Conservation (phyloP, 2,888 invertebrate species). For the Xiphydria camelus region DNA sequence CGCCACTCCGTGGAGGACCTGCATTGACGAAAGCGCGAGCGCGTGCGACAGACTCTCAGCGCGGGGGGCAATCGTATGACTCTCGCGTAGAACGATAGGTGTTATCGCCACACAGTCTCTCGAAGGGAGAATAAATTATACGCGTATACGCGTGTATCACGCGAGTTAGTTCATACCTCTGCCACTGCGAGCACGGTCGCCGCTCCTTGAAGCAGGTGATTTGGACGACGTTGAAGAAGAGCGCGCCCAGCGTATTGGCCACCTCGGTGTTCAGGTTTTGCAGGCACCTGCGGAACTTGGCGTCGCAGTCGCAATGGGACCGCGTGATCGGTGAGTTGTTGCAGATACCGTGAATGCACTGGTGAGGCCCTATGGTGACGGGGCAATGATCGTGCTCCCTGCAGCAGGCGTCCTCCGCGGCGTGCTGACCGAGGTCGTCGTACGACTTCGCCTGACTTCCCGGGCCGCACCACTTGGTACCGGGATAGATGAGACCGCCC, state of each 20-base stretch:
- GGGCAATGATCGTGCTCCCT: conserved; percentile 75
- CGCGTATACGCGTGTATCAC: too few species aligned
- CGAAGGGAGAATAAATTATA: too few species aligned
- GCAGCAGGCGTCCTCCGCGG: conserved; percentile 72
- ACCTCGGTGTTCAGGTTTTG: conserved; percentile 69
- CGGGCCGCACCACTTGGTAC: conserved; percentile 80
- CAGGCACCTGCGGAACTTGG: conserved; percentile 70
- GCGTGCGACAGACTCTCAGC: too few species aligned
- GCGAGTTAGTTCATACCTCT: conserved; percentile 67
- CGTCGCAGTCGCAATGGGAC: conserved; percentile 77
- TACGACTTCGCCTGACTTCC: conserved; percentile 67
- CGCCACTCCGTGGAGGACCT: too few species aligned
- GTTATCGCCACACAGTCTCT: too few species aligned
- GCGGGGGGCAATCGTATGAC: too few species aligned
- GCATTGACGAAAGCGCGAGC: too few species aligned
- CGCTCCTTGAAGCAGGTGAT: conserved; percentile 73
- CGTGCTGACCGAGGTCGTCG: conserved; percentile 68
- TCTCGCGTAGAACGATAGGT: too few species aligned
- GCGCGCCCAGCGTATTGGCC: conserved; percentile 72
- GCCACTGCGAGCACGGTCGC: conserved; percentile 66
- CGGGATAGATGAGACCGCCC: conserved; percentile 59
- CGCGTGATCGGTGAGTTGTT: conserved; percentile 71
- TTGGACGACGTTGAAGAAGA: conserved; percentile 76
- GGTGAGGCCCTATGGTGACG: conserved; percentile 63
- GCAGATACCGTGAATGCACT: conserved; percentile 68